Base-by-base conservation (phyloP, 2,888 invertebrate genomes). In the Eupithecia insigniata region DNA sequence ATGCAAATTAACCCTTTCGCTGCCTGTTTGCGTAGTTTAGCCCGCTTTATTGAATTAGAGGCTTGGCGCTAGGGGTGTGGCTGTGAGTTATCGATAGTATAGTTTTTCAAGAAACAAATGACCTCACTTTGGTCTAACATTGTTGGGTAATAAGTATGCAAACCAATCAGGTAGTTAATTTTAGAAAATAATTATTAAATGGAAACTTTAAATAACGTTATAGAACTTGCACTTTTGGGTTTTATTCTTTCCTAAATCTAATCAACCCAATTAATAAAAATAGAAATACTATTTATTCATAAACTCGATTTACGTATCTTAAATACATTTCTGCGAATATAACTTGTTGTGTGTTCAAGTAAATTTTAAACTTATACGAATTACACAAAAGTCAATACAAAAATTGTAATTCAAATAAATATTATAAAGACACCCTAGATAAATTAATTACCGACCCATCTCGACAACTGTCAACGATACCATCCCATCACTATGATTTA, bases 1-100 rank as follows among this genome's bases (percentile, higher is more conserved):
- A 93, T 92, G 94, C 92, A 94, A 94, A 94, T 93, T 92, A 93
- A 93, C 93, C 93, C 94, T 93, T 93, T 91, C 90, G 83, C 91
- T 83, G 91, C 85, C 89, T 89, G 89, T 92, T 91, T 90, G 89
- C 83, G 85, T 87, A 90, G 87, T 89, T 93, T 92, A 92, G 89
- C 92, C 88, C 84, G 89, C 89, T 89, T 93, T 92, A 93, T 93
- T 94, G 90, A 93, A 93, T 93, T 92, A 93, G 89, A 88, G 82
- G 87, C 73, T 79, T 78, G 61, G 61, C 64, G 14, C n/a, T 84
- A 84, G 85, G 67, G 76, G 78, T 77, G 76, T 69, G 66, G 14
- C 26, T 34, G 64, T 65, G 60, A 39, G 30, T 51, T 70, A 69
- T 67, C 34, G 55, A 64, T 64, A 36, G 6, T 36, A 60, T 2